Base-by-base conservation (phyloP, 2,888 invertebrate species). In the Alsophila aescularia region DNA sequence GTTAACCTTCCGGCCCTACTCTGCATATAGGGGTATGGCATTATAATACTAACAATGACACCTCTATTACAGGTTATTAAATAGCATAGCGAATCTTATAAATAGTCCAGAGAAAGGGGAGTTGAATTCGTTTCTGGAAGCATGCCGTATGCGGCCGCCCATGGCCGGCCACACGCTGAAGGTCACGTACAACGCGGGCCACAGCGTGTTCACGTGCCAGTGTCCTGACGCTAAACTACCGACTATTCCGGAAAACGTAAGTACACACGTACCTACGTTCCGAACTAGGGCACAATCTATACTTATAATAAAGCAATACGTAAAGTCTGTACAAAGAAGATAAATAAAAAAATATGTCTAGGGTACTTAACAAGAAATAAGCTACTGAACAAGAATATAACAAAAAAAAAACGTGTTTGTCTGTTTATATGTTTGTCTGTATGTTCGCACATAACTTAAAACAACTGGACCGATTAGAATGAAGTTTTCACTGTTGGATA, bases 231-330 rank as follows among this genome's bases (percentile, higher is more conserved):
- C 95, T 70, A 95, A 95, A 78, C 92, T 99, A 69, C 98, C 99
- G 14, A 97, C 96, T 85, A 98, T 99, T 92, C 98, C 98, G 48
- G 97, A 98, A 88, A 98, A 98, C 93, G 98, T 98, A 89, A 95
- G 96, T 94, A 15, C 12, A 13, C 12, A 12, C 4, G n/a, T n/a
- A n/a, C n/a, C n/a, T n/a, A n/a, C n/a, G n/a, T n/a, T n/a, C n/a
- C n/a, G n/a, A n/a, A n/a, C n/a, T n/a, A n/a, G n/a, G n/a, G n/a
- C n/a, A n/a, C n/a, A n/a, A n/a, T n/a, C n/a, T n/a, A n/a, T n/a
- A n/a, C n/a, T n/a, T n/a, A n/a, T n/a, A n/a, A n/a, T n/a, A n/a
- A n/a, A n/a, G n/a, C n/a, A n/a, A n/a, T n/a, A n/a, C n/a, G n/a
- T n/a, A n/a, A n/a, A n/a, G n/a, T n/a, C n/a, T n/a, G n/a, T n/a